Base-by-base conservation (phyloP, 2,113 vertebrate species). In the Albula goreensis region DNA sequence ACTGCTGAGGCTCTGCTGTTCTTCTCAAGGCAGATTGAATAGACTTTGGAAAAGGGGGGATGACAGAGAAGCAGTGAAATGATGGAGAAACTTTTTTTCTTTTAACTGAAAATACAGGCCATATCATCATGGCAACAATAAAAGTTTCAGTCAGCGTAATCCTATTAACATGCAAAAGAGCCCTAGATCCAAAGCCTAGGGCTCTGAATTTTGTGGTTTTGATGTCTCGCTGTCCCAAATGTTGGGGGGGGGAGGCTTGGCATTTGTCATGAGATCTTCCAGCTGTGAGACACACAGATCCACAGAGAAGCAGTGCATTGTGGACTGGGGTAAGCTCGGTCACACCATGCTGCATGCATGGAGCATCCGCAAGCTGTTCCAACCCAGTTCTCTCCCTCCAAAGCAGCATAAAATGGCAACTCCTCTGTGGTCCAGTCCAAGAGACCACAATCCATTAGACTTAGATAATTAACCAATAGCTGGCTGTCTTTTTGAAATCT, bases 151-250 rank as follows among this genome's bases (percentile, higher is more conserved):
- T 78, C 57, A 89, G 83, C 89, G 90, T 95, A 95, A 95, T 95
- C 94, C 93, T 95, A 94, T 95, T 92, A 93, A 94, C 94, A 94
- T 90, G 87, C 88, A 92, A 91, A 92, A 91, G 90, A 93, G 91
- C 91, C 91, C 90, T 91, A 41, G 87, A 93, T 92, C 91, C 92
- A 92, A 93, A 93, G 91, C 92, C 91, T 91, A 85, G 89, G 91
- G 92, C 92, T 94, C 90, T 91, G 88, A 89, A 91, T 88, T 90
- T 66, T 63, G 83, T 78, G 79, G 48, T 52, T 87, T 81, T 86
- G 81, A 85, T 78, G 80, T 86, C 66, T 85, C 53, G 7, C 50
- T 78, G 77, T 87, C 82, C 86, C 86, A 85, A 84, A 85, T 85
- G 56, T 79, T 83, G 80, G 31, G 31, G 31, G 31, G 25, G 9